A percentile compares a stretch with the other conserved stretches of the same genome.
Conservation (phyloP, 2,113 vertebrate species). For the Theristicus caerulescens region DNA sequence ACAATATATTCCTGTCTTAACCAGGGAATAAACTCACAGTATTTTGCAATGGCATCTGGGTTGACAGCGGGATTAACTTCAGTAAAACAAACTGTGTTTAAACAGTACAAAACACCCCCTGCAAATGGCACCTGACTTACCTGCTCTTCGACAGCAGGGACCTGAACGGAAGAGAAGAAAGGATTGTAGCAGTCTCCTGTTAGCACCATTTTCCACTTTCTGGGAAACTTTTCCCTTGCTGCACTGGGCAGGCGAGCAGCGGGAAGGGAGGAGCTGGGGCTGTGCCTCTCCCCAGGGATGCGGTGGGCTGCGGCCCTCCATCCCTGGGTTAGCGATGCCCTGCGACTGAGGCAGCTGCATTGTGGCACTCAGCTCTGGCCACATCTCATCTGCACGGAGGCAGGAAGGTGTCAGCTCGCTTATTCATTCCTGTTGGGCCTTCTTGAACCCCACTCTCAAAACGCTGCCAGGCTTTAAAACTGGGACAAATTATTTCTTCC, state of each 20-base stretch:
- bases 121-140: background rate
- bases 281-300: background rate
- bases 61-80: background rate
- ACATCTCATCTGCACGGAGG: too few species aligned
- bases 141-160: background rate
- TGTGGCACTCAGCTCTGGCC: background rate
- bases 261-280: background rate
- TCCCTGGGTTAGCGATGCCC: fast-evolving
- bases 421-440: background rate
- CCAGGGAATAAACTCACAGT: background rate
- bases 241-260: background rate
- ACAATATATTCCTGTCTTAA: background rate
- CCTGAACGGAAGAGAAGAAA: background rate
- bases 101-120: background rate
- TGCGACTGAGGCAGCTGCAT: fast-evolving
- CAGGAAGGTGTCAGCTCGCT: background rate
- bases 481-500: background rate
- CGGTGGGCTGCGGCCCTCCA: background rate
- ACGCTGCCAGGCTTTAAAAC: background rate
- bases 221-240: background rate
- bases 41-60: background rate
- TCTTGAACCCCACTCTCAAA: background rate
- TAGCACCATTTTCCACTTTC: background rate
- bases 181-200: background rate
- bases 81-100: background rate